A percentile compares a stretch with the other conserved stretches of the same genome.
These are phyloP conservation scores for Trissolcus basalis DNA, from an alignment of 1,140 invertebrate species.

Conservation along the genomic window DNA sequence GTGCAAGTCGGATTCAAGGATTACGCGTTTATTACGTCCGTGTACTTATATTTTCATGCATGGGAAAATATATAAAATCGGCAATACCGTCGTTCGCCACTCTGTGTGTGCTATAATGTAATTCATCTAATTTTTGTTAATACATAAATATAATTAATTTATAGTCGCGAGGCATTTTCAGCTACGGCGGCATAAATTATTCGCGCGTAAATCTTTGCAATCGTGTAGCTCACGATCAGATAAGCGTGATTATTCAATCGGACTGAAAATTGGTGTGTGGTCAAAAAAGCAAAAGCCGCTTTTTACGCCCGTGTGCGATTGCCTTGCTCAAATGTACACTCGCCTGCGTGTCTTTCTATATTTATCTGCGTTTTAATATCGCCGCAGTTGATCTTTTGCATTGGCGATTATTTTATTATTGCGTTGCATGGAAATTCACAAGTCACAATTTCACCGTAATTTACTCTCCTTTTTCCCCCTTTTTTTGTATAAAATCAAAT, in stretches of 20 bases:
- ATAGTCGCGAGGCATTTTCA: conserved; percentile 11
- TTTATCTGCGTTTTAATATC: conserved; percentile 38
- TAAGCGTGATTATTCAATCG: conserved; percentile 41
- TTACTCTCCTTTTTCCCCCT: background rate
- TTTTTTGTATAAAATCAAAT: conserved; percentile 36
- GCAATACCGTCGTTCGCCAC: conserved; percentile 46
- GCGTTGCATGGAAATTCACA: conserved; percentile 20
- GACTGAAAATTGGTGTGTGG: conserved; percentile 30
- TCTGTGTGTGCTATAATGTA: conserved; percentile 37
- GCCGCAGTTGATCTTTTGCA: conserved; percentile 27
- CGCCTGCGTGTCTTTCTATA: conserved; percentile 17
- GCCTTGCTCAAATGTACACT: background rate
- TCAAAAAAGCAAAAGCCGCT: background rate
- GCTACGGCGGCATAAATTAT: conserved; percentile 28
- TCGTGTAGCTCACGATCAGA: conserved; percentile 38
- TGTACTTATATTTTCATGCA: conserved; percentile 23
- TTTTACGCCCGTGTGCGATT: background rate
- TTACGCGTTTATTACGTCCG: conserved; percentile 57
- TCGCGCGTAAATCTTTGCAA: conserved; percentile 37
- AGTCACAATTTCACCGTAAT: background rate
- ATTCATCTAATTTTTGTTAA: conserved; percentile 51
- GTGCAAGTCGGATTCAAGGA: conserved; percentile 53
- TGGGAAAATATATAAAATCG: conserved; percentile 61
- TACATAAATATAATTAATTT: conserved; percentile 52
- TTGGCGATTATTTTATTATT: conserved; percentile 50